Base-by-base conservation (phyloP, 2,888 invertebrate species). In the Sepiola atlantica region DNA sequence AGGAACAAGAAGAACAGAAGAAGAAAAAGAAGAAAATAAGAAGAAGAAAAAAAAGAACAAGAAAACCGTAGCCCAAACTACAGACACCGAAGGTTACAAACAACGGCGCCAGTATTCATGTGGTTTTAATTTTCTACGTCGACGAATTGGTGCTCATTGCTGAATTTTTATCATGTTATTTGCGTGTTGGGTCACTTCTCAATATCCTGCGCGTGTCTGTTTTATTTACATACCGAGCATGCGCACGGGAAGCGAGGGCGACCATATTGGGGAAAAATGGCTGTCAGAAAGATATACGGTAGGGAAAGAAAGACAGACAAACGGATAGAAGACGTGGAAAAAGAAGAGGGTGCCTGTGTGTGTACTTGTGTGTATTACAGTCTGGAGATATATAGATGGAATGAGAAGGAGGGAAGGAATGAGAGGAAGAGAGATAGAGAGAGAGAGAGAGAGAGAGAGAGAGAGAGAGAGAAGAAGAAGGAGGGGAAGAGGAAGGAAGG, bases 31-130 rank as follows among this genome's bases (percentile, higher is more conserved):
- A 45, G 45, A 45, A 45, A 8, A 45, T 8, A 45, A 45, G 45
- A 4, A 45, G 45, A 45, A 45, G 2, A 45, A 45, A 4, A 45
- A 45, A 8, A 45, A 77, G 77, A 77, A 16, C n/a, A 77, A 61
- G 28, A 61, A 28, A 14, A n/a, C 77, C 32, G n/a, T 77, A n/a
- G 16, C 77, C 77, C 77, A 14, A 77, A 77, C 77, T n/a, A 77
- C 77, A 77, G n/a, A 77, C 77, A n/a, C 77, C 77, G n/a, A 77
- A 77, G 77, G 77, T 77, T 77, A 77, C 77, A 77, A 77, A 77
- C 77, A 32, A 32, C 77, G 77, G 77, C 77, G 77, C 77, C 77
- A 77, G 77, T n/a, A 77, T 77, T 77, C 77, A 77, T 77, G 77
- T 77, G 77, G 77, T 77, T 77, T 77, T 77, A 77, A 77, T 77